These are phyloP conservation scores for Lutjanus erythropterus DNA, from an alignment of 2,113 vertebrate genomes.

Conservation along the genomic window DNA sequence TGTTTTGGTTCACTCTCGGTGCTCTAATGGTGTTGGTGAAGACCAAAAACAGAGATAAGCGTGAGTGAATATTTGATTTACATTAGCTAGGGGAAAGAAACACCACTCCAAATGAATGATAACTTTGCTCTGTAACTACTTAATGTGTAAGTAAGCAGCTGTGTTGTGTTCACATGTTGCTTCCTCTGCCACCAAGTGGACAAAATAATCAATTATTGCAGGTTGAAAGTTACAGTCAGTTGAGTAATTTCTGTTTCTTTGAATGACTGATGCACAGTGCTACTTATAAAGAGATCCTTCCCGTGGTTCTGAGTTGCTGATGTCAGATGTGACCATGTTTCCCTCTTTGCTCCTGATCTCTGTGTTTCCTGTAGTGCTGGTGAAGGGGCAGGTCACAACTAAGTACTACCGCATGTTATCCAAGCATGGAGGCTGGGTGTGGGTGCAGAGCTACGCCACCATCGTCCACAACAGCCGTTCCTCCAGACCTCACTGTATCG, in stretches of 20 bases:
- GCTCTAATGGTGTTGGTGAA: no score
- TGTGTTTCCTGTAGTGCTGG: conserved; percentile 86
- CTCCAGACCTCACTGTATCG: conserved; percentile 96
- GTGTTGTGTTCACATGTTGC: no score
- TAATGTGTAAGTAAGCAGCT: no score
- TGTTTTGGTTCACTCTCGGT: no score
- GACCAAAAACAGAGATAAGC: no score
- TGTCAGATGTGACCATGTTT: conserved; percentile 4
- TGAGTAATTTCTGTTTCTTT: not conserved
- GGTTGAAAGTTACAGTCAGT: not conserved
- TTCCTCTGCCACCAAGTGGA: no score
- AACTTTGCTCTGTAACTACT: no score
- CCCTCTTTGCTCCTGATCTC: conserved; percentile 9
- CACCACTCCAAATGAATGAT: not conserved
- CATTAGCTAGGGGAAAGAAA: not conserved
- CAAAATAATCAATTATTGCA: no score
- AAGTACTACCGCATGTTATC: conserved; percentile 95
- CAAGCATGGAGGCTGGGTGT: conserved; percentile 95
- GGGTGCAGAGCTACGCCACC: conserved; percentile 96
- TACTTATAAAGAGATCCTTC: not conserved
- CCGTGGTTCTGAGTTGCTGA: not conserved
- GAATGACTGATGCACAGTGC: not conserved
- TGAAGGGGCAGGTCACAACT: conserved; percentile 96
- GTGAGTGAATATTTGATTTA: not conserved
- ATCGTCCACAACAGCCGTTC: conserved; percentile 97